phyloP scores from a whole-genome alignment of 2,888 invertebrate genomes.

The Geotrupes spiniger region DNA sequence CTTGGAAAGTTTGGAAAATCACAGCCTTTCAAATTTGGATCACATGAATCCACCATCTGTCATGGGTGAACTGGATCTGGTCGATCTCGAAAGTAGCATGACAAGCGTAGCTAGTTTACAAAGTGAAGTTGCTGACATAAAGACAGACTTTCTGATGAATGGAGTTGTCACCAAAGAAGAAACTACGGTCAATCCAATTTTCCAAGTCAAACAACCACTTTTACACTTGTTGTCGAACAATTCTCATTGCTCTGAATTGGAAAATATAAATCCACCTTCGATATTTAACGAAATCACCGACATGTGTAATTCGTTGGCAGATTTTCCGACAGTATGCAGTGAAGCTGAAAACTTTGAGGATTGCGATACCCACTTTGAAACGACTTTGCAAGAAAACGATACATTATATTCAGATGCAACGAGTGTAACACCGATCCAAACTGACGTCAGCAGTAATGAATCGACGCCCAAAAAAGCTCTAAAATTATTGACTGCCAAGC shows the following conservation, averaged over 20 bases:
- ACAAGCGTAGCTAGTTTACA: constrained; percentile 80
- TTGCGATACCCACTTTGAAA: constrained; percentile 54
- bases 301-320: constrained; percentile 50
- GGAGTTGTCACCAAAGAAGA: constrained; percentile 43
- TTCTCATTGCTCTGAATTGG: constrained; percentile 59
- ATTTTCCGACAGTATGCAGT: constrained; percentile 54
- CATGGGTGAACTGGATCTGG: constrained; percentile 62
- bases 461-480: constrained; percentile 65
- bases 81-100: constrained; percentile 80
- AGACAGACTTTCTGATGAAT: constrained; percentile 46
- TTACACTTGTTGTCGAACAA: constrained; percentile 39
- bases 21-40: constrained; percentile 68
- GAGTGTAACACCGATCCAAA: constrained; percentile 63
- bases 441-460: constrained; percentile 68
- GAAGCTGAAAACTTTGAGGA: constrained; percentile 59
- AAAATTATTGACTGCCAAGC: constrained; percentile 68
- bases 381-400: constrained; percentile 44
- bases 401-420: constrained; percentile 53
- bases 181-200: constrained; percentile 41
- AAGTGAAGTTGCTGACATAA: constrained; percentile 68
- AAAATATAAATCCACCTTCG: constrained; percentile 70
- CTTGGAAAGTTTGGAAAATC: constrained; percentile 63
- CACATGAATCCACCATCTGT: constrained; percentile 81
- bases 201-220: constrained; percentile 59
- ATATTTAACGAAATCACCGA: constrained; percentile 70